Evolutionary conservation across 2,888 invertebrate species (phyloP), one percentile per base, ranked within the genome.

Genomic region (Drosophila ezoana): DNA sequence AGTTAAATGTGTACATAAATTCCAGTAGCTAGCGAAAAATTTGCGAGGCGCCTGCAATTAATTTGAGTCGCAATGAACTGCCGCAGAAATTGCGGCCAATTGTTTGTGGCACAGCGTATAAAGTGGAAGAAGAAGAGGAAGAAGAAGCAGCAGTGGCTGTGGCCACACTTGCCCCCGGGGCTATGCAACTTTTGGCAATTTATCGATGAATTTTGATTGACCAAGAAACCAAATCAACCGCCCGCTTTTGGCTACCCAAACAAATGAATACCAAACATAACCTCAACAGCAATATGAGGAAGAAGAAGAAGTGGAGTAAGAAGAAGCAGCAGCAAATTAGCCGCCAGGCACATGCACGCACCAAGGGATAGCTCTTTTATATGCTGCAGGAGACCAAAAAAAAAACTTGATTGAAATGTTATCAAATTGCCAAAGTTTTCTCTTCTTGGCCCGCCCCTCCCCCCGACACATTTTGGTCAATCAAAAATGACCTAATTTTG

Each of bases 1-100:
- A 47, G 61, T 57, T 56, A 72, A 61, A 65, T 69, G 72, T 76
- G 83, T 76, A 81, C 88, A 90, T 90, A 90, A 90, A 90, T 90
- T 90, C 88, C 80, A 85, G 84, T 61, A 65, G 77, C 54, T 28
- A 33, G 52, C 28, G 28, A 40, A 54, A 76, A 65, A 65, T 72
- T 63, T 63, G 71, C 58, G 53, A 53, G 41, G 40, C 49, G 67
- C 51, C 72, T 71, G 80, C 73, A 79, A 82, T 82, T 82, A 81
- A 81, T 81, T 82, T 70, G 72, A 54, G 38, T 51, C 81, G 63
- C 63, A 70, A 75, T 79, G 79, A 72, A 79, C 66, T 78, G 20
- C 44, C 28, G 37, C 54, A 41, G 48, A 75, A 69, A 43, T 67
- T 58, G 54, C 37, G n/a, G n/a, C 32, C 56, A 48, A 45, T 53